Conservation (phyloP, 92 coral and sea anemone species). For the Galaxea fascicularis region DNA sequence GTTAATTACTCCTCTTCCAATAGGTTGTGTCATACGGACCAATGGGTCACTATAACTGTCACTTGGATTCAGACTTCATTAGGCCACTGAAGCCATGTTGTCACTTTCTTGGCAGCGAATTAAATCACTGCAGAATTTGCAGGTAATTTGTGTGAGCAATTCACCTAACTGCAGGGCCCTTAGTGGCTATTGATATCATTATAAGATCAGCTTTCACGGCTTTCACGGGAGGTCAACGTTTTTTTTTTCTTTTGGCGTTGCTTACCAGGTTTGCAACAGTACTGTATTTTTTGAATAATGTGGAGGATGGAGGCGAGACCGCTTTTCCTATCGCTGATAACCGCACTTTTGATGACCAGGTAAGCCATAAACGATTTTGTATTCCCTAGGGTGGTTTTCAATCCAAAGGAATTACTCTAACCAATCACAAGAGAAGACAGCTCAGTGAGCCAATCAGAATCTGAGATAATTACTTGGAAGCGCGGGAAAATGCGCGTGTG, state of each 20-base stretch:
- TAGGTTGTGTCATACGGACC: constrained; percentile 95
- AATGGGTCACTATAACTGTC: constrained; percentile 95
- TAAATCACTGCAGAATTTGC: constrained; percentile 83
- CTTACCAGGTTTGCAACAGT: constrained; percentile 75
- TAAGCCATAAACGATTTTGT: background rate
- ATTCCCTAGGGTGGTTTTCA: too few relatives aligned
- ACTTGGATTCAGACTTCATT: constrained; percentile 84
- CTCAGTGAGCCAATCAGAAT: too few relatives aligned
- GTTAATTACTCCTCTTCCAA: background rate
- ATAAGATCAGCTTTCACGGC: background rate
- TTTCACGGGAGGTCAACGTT: background rate
- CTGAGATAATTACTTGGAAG: too few relatives aligned
- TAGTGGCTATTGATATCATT: background rate
- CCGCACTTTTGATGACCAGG: constrained; percentile 71
- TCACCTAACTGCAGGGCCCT: background rate
- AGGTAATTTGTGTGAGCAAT: constrained; percentile 60
- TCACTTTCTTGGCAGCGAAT: constrained; percentile 72
- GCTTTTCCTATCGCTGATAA: constrained; percentile 89
- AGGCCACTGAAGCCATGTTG: constrained; percentile 75
- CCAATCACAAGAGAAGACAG: too few relatives aligned
- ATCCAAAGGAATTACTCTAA: too few relatives aligned
- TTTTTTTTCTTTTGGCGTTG: background rate
- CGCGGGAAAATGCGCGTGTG: too few relatives aligned
- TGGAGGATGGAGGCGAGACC: constrained; percentile 87
- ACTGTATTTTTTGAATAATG: constrained; percentile 78